Evolutionary conservation across 1,140 invertebrate genomes (phyloP).

Genomic region (Acromyrmex echinatior): DNA sequence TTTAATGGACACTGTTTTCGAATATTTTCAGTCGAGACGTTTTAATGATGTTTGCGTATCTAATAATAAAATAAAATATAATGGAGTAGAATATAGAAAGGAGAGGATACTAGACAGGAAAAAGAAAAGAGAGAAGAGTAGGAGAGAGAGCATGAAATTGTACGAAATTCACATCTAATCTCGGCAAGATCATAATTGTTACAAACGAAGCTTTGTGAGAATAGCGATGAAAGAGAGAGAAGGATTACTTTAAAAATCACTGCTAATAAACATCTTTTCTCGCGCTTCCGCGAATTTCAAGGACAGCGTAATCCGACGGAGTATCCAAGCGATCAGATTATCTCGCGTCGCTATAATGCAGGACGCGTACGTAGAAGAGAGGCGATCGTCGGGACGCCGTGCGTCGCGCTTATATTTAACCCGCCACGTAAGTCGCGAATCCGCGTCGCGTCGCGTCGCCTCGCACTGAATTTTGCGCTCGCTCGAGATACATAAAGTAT

Average conservation of each 20-base stretch:
- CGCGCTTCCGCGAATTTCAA: conserved; percentile 38
- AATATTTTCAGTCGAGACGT: neutral
- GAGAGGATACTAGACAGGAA: too few relatives aligned
- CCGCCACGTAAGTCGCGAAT: conserved; percentile 72
- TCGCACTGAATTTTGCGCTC: neutral
- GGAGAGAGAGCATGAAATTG: too few relatives aligned
- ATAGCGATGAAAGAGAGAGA: neutral
- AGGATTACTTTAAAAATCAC: neutral
- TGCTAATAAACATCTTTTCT: neutral
- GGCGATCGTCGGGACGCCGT: conserved; percentile 69
- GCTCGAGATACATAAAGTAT: neutral
- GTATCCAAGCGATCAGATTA: neutral
- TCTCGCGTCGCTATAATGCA: neutral
- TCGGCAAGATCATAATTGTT: neutral
- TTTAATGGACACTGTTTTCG: neutral
- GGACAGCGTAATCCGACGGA: conserved; percentile 35
- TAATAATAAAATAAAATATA: neutral
- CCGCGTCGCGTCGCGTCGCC: conserved; percentile 28
- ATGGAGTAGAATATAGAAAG: too few relatives aligned
- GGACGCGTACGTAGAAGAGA: conserved; percentile 62
- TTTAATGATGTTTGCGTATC: neutral
- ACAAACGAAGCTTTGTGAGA: neutral
- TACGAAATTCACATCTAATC: neutral
- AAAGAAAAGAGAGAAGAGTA: too few relatives aligned
- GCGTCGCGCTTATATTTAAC: conserved; percentile 73